These are phyloP conservation scores for Zapus hudsonius DNA, from an alignment of 2,113 vertebrate genomes.

Conservation along the genomic window DNA sequence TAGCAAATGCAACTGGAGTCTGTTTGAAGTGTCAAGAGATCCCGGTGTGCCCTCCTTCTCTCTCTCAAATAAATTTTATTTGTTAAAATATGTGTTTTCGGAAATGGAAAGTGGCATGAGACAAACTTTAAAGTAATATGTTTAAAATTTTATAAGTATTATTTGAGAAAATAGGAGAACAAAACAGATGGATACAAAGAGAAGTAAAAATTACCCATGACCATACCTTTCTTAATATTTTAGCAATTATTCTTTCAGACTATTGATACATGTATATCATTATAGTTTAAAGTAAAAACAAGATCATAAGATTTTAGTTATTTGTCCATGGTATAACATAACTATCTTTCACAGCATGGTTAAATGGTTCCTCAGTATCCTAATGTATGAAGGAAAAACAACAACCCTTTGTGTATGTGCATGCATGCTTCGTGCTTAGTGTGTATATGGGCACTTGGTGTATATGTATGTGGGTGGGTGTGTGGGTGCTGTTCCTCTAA, in stretches of 20 bases:
- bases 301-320: neutral
- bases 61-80: too few relatives aligned
- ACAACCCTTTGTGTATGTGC: neutral
- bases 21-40: too few relatives aligned
- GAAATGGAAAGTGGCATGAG: neutral
- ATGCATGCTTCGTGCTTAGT: neutral
- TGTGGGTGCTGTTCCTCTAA: too few relatives aligned
- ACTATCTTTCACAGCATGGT: neutral
- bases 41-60: too few relatives aligned
- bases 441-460: neutral
- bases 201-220: slow-evolving; percentile 36
- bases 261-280: neutral
- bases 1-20: too few relatives aligned
- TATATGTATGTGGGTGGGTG: too few relatives aligned
- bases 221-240: slow-evolving; percentile 27
- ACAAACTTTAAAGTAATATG: slow-evolving; percentile 30
- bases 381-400: neutral
- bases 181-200: slow-evolving; percentile 19
- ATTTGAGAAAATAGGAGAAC: slow-evolving; percentile 22
- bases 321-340: neutral
- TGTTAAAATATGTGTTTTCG: too few relatives aligned
- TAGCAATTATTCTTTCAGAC: slow-evolving; percentile 7
- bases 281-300: slow-evolving; percentile 52
- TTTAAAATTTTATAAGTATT: slow-evolving; percentile 34
- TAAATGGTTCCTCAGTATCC: slow-evolving; percentile 12